Evolutionary conservation across 2,888 invertebrate species (phyloP), one percentile per base, ranked within the genome.

Genomic region (Drosophila algonquin): DNA sequence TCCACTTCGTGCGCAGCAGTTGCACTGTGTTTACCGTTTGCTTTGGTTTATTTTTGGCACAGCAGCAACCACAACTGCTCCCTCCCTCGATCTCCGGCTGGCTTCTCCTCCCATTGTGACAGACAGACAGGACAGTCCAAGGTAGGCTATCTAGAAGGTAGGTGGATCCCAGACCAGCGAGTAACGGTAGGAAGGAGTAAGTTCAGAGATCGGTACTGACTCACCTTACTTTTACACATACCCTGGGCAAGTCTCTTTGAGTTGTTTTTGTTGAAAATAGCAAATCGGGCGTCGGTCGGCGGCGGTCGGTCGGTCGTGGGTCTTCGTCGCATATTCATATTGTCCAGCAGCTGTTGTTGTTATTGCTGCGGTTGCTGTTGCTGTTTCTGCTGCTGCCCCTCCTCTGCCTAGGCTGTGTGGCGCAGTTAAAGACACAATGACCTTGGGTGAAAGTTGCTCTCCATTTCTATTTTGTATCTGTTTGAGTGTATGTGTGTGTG

Each of bases 371-470:
- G 64, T 9, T 67, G 73, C 62, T 63, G 67, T 55, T 69, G 69
- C 56, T 59, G 61, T 21, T 21, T 2, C 73, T 67, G 65, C 71
- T 56, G 75, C 71, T 53, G 61, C 47, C 77, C 79, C 51, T 64
- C 64, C 64, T 64, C 57, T 52, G 64, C 40, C 40, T n/a, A 40
- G 40, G 40, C 40, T 40, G 40, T 57, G 54, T 72, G 75, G 77
- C 81, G 82, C 79, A 84, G 84, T 84, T 83, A 83, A 84, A 83
- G 82, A 83, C 82, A 83, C 85, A 83, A 83, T 83, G 85, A 83
- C 85, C 85, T 85, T 84, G 82, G 82, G 82, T 82, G 82, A 82
- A 83, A 83, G 85, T 84, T 83, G 85, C 85, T 83, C 85, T 83
- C 89, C 87, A 89, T 89, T 90, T 90, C 88, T 79, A 81, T 85